Evolutionary conservation across 64 coral and sea anemone species (phyloP).

Genomic region (Stylophora pistillata): DNA sequence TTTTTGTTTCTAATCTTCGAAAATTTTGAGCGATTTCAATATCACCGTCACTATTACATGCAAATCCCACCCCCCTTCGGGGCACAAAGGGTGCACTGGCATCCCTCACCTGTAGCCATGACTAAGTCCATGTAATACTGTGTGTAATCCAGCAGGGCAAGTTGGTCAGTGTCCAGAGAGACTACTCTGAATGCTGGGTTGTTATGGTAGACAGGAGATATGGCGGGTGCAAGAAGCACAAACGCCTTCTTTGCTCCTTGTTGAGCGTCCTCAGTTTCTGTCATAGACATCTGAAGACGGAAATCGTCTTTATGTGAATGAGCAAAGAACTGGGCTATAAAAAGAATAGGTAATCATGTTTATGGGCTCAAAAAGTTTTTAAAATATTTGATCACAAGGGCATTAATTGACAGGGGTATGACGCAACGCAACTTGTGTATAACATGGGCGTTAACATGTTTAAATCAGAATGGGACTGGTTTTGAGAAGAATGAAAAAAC

Average conservation of each 20-base stretch:
- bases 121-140: conserved; percentile 89
- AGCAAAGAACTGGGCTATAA: conserved; percentile 74
- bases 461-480: neutral
- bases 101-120: conserved; percentile 72
- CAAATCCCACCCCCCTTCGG: too few species aligned
- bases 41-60: too few species aligned
- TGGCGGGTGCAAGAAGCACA: conserved; percentile 63
- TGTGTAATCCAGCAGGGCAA: conserved; percentile 67
- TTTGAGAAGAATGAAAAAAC: neutral
- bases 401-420: neutral
- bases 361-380: too few species aligned
- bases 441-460: too few species aligned
- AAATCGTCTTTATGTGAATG: conserved; percentile 85
- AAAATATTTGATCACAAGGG: too few species aligned
- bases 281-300: conserved; percentile 27
- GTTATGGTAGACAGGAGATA: conserved; percentile 70
- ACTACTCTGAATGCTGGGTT: conserved; percentile 73
- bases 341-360: neutral
- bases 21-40: too few species aligned
- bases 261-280: neutral
- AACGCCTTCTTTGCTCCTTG: neutral
- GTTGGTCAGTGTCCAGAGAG: conserved; percentile 49
- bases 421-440: too few species aligned
- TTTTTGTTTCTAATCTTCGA: too few species aligned
- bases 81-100: too few species aligned